These are phyloP conservation scores for Gerris lacustris DNA, from an alignment of 2,888 invertebrate species.

Conservation along the genomic window DNA sequence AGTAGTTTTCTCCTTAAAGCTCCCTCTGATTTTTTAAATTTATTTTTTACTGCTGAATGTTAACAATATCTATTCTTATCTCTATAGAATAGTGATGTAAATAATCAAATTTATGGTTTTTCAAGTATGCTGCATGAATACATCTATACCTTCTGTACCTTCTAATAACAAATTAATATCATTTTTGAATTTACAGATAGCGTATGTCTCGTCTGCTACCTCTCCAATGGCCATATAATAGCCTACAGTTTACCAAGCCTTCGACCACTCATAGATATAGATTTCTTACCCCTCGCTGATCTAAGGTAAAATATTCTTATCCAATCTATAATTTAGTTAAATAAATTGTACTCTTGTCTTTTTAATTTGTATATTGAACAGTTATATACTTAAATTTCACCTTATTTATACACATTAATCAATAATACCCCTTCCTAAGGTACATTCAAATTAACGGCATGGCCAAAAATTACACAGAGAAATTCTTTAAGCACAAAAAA, in stretches of 20 bases:
- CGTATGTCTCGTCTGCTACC: slow-evolving; percentile 85
- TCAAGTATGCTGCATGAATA: too few species aligned
- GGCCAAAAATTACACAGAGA: neutral
- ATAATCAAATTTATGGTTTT: too few species aligned
- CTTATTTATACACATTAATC: too few species aligned
- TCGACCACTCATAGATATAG: slow-evolving; percentile 79
- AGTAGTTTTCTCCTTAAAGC: too few species aligned
- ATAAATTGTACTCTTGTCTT: neutral
- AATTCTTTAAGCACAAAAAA: neutral
- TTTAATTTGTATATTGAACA: neutral
- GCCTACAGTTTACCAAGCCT: slow-evolving; percentile 93
- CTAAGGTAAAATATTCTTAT: slow-evolving; percentile 56
- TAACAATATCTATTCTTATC: too few species aligned
- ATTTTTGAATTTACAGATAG: slow-evolving; percentile 55
- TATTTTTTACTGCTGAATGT: too few species aligned
- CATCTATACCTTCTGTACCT: too few species aligned
- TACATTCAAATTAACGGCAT: neutral
- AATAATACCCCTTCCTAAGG: too few species aligned
- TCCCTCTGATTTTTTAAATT: too few species aligned
- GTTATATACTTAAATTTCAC: too few species aligned
- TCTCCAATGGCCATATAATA: slow-evolving; percentile 85
- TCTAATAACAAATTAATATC: too few species aligned
- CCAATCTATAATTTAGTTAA: neutral
- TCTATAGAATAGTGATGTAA: too few species aligned
- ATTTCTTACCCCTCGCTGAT: slow-evolving; percentile 87